Evolutionary conservation across 2,113 vertebrate species (phyloP), one percentile per base, ranked within the genome.

Genomic region (Takifugu flavidus): DNA sequence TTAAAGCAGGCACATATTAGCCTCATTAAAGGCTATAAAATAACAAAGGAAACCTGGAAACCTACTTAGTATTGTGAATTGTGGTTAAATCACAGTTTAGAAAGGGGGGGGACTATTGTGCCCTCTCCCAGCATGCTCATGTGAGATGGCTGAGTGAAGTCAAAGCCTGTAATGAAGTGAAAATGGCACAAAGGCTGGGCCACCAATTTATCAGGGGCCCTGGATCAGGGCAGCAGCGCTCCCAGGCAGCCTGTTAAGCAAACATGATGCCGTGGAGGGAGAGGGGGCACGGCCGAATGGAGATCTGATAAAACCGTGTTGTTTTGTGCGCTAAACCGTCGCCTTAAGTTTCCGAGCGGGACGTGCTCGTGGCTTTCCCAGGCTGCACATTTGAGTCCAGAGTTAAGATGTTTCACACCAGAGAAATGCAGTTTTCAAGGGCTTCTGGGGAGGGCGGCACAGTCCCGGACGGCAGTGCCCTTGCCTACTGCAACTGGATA

Each of bases 301-400:
- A 75, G 49, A 76, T 82, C 79, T 80, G 67, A 81, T 85, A 82
- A 71, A 78, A 75, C 79, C 43, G 6, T 78, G 82, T 74, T 87
- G 64, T 85, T 83, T 82, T 77, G 47, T 1, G 45, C 57, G 58
- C 70, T 82, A 86, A 90, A 87, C 78, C 73, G 44, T 62, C 47
- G 39, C 4, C 49, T 60, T 7, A 46, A 56, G 59, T 66, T 58
- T 51, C 56, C 28, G 49, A 69, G 64, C 66, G 53, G 44, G 74
- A 78, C 68, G 59, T 79, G 60, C 53, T 85, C 59, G 71, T 4
- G 53, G 62, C 58, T 74, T 53, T 52, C 55, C 71, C 68, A 65
- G 69, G 57, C 65, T 45, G 62, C 70, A 60, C 55, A 46, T 58
- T 49, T 75, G 58, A 64, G 59, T 62, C 42, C 42, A 20, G 6